Evolutionary conservation across 2,888 invertebrate genomes (phyloP), one percentile per base, ranked within the genome.

Genomic region (Mongoloraphidia duomilia): DNA sequence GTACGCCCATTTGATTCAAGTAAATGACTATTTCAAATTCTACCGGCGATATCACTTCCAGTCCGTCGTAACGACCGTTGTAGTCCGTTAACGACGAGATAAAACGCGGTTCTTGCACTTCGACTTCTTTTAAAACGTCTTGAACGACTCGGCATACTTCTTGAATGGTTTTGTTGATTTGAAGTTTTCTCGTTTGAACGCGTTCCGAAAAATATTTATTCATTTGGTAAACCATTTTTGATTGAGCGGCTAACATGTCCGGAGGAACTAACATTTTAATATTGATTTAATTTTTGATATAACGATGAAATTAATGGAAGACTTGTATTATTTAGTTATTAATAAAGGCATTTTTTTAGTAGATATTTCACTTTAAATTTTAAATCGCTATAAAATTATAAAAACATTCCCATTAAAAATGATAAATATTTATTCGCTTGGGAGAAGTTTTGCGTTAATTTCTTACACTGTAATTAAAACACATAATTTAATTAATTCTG

Each of bases 1-100:
- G 81, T 34, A 95, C 95, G 2, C 94, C 94, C 95, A 95, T 95
- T 69, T 96, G 95, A 66, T 96, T 95, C 46, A 95, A 75, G 63
- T 92, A 95, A 53, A 95, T 80, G 53, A 94, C 86, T 51, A 93
- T 91, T 69, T 95, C 94, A 67, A 91, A 94, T 66, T 95, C 94
- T 54, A 83, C 84, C 37, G 93, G 91, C 1, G 93, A 90, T 52
- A 93, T 79, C 34, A 93, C 94, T 63, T 90, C 87, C 52, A 95
- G 76, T n/a, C 94, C 94, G 62, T 94, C 94, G 69, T 81, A 94
- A 50, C 91, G 79, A 55, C 89, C 89, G 65, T 89, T 89, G 69
- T 87, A 86, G 62, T 89, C 88, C 52, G 85, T 86, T 51, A 94
- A 72, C 43, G 91, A 91, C 50, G 90, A 90, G 55, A 95, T 93